A percentile compares a stretch with the other conserved stretches of the same genome.
These are phyloP conservation scores for Otocyon megalotis DNA, from an alignment of 2,113 vertebrate species.

Conservation along the genomic window DNA sequence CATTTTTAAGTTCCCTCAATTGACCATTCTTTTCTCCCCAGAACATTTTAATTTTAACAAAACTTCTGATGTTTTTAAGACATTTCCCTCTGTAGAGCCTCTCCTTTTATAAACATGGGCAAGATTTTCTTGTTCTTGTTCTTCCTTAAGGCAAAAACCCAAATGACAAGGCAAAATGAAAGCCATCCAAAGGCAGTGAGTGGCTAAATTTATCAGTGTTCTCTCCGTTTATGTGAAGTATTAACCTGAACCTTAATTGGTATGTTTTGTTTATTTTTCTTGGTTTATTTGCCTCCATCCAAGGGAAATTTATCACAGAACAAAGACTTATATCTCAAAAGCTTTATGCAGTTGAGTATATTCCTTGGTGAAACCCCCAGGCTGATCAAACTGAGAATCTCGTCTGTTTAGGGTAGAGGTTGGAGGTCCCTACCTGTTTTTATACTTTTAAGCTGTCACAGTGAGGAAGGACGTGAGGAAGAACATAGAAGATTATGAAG, in stretches of 20 bases:
- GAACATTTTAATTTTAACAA: constrained; percentile 76
- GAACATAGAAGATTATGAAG: constrained; percentile 69
- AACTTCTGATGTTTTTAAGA: constrained; percentile 68
- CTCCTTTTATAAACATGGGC: constrained; percentile 45
- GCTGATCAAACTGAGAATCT: constrained; percentile 61
- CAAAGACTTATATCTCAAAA: constrained; percentile 54
- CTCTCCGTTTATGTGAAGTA: background rate
- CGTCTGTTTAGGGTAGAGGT: constrained; percentile 55
- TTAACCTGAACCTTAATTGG: constrained; percentile 59
- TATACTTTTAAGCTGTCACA: constrained; percentile 72
- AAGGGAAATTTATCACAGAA: constrained; percentile 73
- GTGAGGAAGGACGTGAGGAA: constrained; percentile 70
- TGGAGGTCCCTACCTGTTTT: constrained; percentile 78
- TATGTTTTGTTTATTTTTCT: constrained; percentile 73
- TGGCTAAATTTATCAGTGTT: constrained; percentile 52
- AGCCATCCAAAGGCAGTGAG: background rate
- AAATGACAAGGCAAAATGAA: constrained; percentile 58
- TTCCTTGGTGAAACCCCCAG: constrained; percentile 65
- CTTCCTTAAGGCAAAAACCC: constrained; percentile 54
- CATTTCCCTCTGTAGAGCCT: background rate
- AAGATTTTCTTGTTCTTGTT: background rate
- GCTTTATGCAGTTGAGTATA: background rate
- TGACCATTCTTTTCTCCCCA: constrained; percentile 57
- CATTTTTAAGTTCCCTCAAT: background rate
- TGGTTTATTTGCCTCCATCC: constrained; percentile 75